Percentiles rank a stretch among this genome's conserved stretches.
Evolutionary conservation across 2,888 invertebrate species (phyloP).

Genomic region (Sylvicola fuscatus): DNA sequence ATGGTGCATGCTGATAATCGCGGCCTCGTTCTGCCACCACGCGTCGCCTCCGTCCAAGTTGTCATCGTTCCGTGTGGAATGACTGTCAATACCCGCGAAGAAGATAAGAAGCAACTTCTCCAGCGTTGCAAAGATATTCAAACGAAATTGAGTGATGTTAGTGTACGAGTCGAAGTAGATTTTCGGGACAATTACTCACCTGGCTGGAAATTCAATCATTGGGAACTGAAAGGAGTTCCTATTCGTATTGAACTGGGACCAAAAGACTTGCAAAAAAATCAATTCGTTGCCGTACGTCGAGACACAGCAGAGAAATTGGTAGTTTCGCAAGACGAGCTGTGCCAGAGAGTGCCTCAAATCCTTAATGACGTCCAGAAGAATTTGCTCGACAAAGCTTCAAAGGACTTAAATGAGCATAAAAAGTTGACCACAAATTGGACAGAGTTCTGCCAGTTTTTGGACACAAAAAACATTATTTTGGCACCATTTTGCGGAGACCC

Average conservation of each 20-base stretch:
- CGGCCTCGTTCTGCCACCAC: conserved; percentile 88
- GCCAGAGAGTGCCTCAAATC: conserved; percentile 36
- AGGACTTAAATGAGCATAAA: conserved; percentile 53
- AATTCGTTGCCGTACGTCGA: conserved; percentile 77
- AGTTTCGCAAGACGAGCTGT: conserved; percentile 31
- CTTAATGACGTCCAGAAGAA: conserved; percentile 60
- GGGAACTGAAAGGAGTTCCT: conserved; percentile 62
- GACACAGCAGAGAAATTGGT: conserved; percentile 69
- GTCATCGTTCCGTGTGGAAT: conserved; percentile 94
- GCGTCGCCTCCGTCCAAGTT: conserved; percentile 68
- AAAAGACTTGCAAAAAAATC: conserved; percentile 70
- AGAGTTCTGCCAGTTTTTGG: conserved; percentile 58
- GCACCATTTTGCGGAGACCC: conserved; percentile 88
- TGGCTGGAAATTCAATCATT: conserved; percentile 70
- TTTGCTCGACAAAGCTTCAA: conserved; percentile 59
- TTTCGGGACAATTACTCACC: conserved; percentile 90
- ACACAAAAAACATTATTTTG: conserved; percentile 76
- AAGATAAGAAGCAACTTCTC: conserved; percentile 45
- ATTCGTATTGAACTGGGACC: conserved; percentile 88
- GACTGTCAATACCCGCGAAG: conserved; percentile 55
- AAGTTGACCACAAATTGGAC: conserved; percentile 56
- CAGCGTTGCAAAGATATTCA: conserved; percentile 51
- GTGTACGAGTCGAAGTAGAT: conserved; percentile 66
- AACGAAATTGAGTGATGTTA: conserved; percentile 33
- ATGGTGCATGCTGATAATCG: conserved; percentile 92